phyloP scores from a whole-genome alignment of 2,113 vertebrate species.

The Gymnorhina tibicen region DNA sequence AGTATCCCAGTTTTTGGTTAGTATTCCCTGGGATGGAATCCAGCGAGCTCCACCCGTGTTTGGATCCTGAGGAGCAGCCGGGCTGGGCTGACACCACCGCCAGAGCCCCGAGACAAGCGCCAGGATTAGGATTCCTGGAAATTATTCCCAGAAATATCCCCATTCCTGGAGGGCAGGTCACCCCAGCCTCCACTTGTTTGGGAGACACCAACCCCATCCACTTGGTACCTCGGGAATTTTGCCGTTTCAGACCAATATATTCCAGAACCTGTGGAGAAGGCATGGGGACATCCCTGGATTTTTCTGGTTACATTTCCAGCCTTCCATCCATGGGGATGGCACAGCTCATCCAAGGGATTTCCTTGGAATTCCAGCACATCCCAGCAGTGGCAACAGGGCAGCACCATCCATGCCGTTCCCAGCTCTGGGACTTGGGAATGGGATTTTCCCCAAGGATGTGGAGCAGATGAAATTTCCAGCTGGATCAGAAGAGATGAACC shows the following conservation, averaged over 20 bases:
- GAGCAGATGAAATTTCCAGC: neutral
- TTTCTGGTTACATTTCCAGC: neutral
- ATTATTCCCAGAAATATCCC: neutral
- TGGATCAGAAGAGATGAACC: neutral
- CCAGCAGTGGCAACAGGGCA: neutral
- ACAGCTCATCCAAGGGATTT: neutral
- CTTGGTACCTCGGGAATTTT: neutral
- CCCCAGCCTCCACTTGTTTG: neutral
- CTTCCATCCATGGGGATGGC: neutral
- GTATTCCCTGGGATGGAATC: neutral
- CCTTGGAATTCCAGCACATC: neutral
- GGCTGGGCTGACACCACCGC: neutral
- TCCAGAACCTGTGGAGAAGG: neutral
- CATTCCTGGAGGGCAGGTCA: neutral
- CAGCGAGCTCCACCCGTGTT: neutral
- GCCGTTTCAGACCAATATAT: neutral
- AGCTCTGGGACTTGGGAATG: fast-evolving
- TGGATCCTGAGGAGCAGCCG: neutral
- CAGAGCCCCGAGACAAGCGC: neutral
- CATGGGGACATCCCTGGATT: neutral
- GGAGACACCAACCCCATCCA: neutral
- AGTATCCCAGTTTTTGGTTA: neutral
- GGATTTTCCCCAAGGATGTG: neutral
- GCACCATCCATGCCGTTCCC: fast-evolving
- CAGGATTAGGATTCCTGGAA: neutral